A percentile compares a stretch with the other conserved stretches of the same genome.
Conservation (phyloP, 2,113 vertebrate species). For the Scartelaos histophorus region DNA sequence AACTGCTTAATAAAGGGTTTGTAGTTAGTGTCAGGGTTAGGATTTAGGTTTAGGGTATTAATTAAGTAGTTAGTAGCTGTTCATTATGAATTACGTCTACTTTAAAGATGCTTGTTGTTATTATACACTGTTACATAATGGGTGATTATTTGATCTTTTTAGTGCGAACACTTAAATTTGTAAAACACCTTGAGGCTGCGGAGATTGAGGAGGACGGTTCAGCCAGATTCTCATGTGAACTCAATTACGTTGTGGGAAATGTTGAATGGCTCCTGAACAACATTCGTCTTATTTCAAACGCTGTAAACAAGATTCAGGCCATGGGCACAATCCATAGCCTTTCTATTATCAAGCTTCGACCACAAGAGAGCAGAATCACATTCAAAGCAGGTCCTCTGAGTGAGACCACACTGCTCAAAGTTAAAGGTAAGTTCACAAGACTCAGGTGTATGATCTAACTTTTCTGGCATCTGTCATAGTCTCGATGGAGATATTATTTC, state of each 20-base stretch:
- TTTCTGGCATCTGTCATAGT: no score
- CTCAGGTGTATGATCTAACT: no score
- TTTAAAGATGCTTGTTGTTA: no score
- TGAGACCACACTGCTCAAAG: slow-evolving; percentile 77
- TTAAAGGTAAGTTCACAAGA: slow-evolving; percentile 84
- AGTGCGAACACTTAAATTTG: slow-evolving; percentile 83
- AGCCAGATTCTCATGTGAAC: slow-evolving; percentile 82
- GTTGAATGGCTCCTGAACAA: slow-evolving; percentile 91
- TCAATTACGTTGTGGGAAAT: slow-evolving; percentile 86
- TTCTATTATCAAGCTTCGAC: slow-evolving; percentile 80
- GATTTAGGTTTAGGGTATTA: no score
- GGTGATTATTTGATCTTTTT: not conserved
- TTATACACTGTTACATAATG: not conserved
- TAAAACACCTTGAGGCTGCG: slow-evolving; percentile 81
- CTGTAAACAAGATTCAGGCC: slow-evolving; percentile 83
- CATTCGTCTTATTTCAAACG: slow-evolving; percentile 79
- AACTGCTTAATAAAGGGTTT: no score
- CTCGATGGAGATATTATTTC: no score
- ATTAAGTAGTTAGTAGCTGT: no score
- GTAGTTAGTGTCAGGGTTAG: no score
- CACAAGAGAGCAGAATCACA: slow-evolving; percentile 78
- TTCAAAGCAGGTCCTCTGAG: slow-evolving; percentile 82
- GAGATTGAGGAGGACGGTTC: slow-evolving; percentile 81
- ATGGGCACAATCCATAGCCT: slow-evolving; percentile 83
- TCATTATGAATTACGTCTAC: no score